These are phyloP conservation scores for Gallinago undulata DNA, from an alignment of 2,113 vertebrate genomes.

Conservation along the genomic window DNA sequence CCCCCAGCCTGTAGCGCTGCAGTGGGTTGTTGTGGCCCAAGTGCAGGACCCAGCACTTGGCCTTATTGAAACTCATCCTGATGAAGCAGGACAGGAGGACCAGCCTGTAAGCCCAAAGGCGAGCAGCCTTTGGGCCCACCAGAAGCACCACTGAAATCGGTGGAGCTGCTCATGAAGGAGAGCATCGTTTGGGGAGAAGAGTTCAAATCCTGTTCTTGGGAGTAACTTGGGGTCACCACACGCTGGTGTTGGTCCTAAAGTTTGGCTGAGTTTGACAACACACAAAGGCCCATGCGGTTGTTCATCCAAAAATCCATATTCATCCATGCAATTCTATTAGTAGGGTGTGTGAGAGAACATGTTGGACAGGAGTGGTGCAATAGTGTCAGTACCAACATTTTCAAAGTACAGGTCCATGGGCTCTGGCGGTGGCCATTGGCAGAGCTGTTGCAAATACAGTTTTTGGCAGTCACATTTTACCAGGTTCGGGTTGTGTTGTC, in stretches of 20 bases:
- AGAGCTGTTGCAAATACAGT: neutral
- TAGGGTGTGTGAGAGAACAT: neutral
- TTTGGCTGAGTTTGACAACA: neutral
- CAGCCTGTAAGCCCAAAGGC: neutral
- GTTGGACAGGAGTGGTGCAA: neutral
- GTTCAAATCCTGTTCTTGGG: accelerated
- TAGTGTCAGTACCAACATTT: neutral
- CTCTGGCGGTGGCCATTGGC: neutral
- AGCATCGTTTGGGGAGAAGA: accelerated
- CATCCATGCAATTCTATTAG: neutral
- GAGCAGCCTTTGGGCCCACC: neutral
- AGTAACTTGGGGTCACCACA: neutral
- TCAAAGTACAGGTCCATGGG: neutral
- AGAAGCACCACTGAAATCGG: neutral
- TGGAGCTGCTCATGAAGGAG: neutral
- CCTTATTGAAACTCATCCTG: too few relatives aligned
- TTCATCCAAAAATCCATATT: neutral
- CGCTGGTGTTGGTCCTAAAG: neutral
- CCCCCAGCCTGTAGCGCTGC: too few relatives aligned
- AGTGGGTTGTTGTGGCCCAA: too few relatives aligned
- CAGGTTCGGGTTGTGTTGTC: accelerated
- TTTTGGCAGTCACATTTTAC: neutral
- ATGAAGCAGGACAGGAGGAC: neutral
- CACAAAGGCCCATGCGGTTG: neutral
- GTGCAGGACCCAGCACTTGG: too few relatives aligned